Base-by-base conservation (phyloP, 2,888 invertebrate species). In the Junonia oenone region DNA sequence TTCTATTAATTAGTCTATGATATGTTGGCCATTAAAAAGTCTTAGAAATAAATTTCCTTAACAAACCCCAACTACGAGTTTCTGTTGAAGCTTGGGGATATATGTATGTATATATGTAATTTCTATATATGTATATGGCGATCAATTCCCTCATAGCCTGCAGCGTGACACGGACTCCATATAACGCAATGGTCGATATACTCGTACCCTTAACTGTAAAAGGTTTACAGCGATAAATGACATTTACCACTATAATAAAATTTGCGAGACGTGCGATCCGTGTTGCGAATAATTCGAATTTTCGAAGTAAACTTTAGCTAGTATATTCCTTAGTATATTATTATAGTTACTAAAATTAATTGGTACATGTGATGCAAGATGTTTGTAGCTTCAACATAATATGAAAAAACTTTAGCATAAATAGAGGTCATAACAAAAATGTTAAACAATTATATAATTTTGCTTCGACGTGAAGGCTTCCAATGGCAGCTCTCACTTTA, bases 241-340 rank as follows among this genome's bases (percentile, higher is more conserved):
- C 40, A 43, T 48, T 43, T 48, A 54, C 48, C 47, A 48, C 40
- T 47, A 29, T 54, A 48, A 54, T 43, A 48, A 48, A 48, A 43
- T 48, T 54, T 17, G 19, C 38, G 33, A 54, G 9, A 26, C 40
- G 48, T 17, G 31, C 9, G 33, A 15, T 48, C 19, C 48, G 48
- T 47, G 47, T n/a, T 31, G 15, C 11, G 53, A 40, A 54, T 54
- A 29, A 40, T 40, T 22, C 37, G 13, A 33, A 22, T 47, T 48
- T 22, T n/a, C 22, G 17, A 40, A 40, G n/a, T 19, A 40, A 19
- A 40, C 4, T 11, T n/a, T 9, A 19, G 11, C 19, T 11, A 17
- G 38, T 19, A 17, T 40, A 19, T 19, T 14, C 38, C 9, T 38
- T 17, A 38, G 15, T 38, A 29, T 29, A 29, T 29, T 29, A n/a